These are phyloP conservation scores for Mormyrus iriodes DNA, from an alignment of 2,113 vertebrate genomes.

Conservation along the genomic window DNA sequence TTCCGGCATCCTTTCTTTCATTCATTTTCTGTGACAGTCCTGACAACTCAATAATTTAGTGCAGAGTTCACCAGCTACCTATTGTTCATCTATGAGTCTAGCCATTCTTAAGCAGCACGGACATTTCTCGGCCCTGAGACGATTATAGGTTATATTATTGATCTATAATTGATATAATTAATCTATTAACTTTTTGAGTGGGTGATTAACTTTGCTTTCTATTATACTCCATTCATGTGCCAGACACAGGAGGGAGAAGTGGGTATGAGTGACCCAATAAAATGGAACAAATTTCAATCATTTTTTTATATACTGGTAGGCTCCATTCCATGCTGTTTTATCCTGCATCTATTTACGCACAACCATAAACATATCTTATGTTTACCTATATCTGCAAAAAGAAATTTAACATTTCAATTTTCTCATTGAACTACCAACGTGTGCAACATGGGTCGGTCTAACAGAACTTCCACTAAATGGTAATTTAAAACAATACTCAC, in stretches of 20 bases:
- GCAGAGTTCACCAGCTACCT: background rate
- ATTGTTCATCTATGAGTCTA: background rate
- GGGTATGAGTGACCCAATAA: background rate
- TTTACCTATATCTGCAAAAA: background rate
- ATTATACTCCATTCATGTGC: background rate
- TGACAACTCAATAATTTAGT: background rate
- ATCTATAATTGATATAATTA: background rate
- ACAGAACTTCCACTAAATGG: background rate
- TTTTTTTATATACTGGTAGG: background rate
- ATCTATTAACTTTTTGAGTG: background rate
- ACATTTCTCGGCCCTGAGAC: background rate
- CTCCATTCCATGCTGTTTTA: background rate
- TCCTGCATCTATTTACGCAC: background rate
- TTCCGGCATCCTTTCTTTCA: background rate
- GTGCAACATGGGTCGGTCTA: background rate
- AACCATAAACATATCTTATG: background rate
- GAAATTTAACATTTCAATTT: background rate
- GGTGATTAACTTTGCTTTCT: background rate
- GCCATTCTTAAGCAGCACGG: background rate
- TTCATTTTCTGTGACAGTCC: background rate
- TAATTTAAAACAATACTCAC: constrained; percentile 63
- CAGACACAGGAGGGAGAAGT: background rate
- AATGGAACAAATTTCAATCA: background rate
- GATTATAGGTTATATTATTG: background rate
- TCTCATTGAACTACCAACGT: background rate